Base-by-base conservation (phyloP, 2,888 invertebrate species). In the Anoncus sp. region DNA sequence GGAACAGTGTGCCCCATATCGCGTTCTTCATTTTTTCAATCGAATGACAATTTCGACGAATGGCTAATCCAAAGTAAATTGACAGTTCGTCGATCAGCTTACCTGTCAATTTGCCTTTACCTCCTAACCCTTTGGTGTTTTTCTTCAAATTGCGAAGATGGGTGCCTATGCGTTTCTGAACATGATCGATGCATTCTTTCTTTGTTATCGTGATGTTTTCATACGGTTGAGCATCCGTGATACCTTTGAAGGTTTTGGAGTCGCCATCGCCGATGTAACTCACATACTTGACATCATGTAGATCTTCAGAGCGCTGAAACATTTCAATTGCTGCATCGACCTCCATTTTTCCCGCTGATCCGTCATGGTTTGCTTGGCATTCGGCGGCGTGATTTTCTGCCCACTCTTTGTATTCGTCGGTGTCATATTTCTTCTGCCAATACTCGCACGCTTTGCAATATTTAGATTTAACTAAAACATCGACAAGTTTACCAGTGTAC, bases 161-260 rank as follows among this genome's bases (percentile, higher is more conserved):
- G 14, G 65, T 66, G 16, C 82, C 83, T 83, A 84, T 85, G 59
- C 84, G 47, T 57, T 86, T 86, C 40, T 85, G 83, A 31, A 31
- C 31, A 31, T 31, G 31, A 31, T 73, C 77, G 3, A 81, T 75
- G 35, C 81, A 82, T 40, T 82, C 81, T 72, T 78, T 79, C 57
- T 82, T 83, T 16, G 31, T 18, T 2, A 83, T 38, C 49, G 27
- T 49, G 22, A 71, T n/a, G 62, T 81, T 47, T 38, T 77, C 76
- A 57, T 79, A 70, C 4, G 81, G 82, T n/a, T 71, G n/a, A 20
- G 62, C 27, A 38, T 79, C 67, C 6, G 63, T 5, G 40, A 80
- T 62, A 5, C 60, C 74, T 70, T 75, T 75, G 49, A 78, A 82
- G 2, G 82, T 81, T 65, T 83, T 81, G 10, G 75, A 71, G 40